Conservation (phyloP, 2,888 invertebrate species). For the Oligia latruncula region DNA sequence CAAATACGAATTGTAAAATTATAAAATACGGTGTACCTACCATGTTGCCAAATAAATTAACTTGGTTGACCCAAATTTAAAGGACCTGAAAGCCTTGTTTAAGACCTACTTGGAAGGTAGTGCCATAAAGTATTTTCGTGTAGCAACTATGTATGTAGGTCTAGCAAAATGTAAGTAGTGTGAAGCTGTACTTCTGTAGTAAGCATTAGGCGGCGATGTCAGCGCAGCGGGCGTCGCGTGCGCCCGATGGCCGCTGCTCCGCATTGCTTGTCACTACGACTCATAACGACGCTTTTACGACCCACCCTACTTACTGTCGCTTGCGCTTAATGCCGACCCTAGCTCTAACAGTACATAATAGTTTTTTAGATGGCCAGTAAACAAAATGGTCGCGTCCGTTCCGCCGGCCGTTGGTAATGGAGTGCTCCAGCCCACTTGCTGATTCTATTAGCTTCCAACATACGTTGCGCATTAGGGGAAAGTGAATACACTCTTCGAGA, state of each 20-base stretch:
- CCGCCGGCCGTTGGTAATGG: constrained; percentile 70
- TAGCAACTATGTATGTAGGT: constrained; percentile 54
- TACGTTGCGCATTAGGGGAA: constrained; percentile 74
- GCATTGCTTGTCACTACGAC: constrained; percentile 76
- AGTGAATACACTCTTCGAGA: constrained; percentile 66
- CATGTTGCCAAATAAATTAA: too few species aligned
- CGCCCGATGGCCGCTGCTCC: constrained; percentile 76
- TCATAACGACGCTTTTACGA: constrained; percentile 82
- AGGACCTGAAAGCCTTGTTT: constrained; percentile 16
- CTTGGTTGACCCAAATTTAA: constrained; percentile 1
- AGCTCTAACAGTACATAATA: constrained; percentile 74
- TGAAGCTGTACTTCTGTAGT: constrained; percentile 35
- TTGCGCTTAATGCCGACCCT: constrained; percentile 81
- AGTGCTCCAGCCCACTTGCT: constrained; percentile 72
- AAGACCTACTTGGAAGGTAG: neutral
- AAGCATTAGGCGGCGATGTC: constrained; percentile 65
- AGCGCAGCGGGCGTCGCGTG: constrained; percentile 81
- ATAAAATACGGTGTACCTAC: neutral
- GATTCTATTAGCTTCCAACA: constrained; percentile 78
- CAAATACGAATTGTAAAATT: neutral
- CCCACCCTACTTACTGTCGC: constrained; percentile 75
- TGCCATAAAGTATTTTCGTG: constrained; percentile 67
- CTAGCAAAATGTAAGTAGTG: constrained; percentile 43
- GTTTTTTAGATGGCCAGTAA: constrained; percentile 78
- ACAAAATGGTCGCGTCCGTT: constrained; percentile 70